These are phyloP conservation scores for Gonioctena quinquepunctata DNA, from an alignment of 1,140 invertebrate genomes.

Conservation along the genomic window DNA sequence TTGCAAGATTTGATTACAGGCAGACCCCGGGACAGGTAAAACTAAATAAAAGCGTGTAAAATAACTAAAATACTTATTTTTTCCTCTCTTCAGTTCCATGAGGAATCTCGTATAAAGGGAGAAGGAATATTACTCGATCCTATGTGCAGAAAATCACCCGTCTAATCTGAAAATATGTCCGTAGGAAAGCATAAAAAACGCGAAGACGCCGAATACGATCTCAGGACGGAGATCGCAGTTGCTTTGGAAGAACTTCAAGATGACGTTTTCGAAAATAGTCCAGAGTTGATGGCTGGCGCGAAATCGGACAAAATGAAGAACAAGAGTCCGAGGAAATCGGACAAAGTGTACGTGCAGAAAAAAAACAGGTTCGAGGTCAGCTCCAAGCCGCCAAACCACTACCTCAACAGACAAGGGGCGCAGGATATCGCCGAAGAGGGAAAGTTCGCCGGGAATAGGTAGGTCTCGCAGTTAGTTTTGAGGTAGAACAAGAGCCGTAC, in stretches of 20 bases:
- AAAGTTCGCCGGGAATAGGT: slow-evolving; percentile 32
- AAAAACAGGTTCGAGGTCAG: slow-evolving; percentile 50
- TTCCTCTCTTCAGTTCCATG: too few species aligned
- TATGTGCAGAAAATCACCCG: too few species aligned
- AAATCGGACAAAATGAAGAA: slow-evolving; percentile 42
- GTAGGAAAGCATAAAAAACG: slow-evolving; percentile 45
- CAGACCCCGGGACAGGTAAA: too few species aligned
- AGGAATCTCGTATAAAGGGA: too few species aligned
- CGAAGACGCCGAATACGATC: slow-evolving; percentile 49
- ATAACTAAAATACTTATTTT: too few species aligned
- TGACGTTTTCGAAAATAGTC: slow-evolving; percentile 52
- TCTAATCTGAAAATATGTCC: too few species aligned
- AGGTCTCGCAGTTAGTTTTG: background rate
- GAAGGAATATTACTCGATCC: too few species aligned
- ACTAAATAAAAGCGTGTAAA: too few species aligned
- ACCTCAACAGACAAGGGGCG: slow-evolving; percentile 32
- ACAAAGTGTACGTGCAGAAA: slow-evolving; percentile 52
- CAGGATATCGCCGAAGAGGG: slow-evolving; percentile 34
- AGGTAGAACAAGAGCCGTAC: too few species aligned
- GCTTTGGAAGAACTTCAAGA: slow-evolving; percentile 54
- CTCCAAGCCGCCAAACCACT: slow-evolving; percentile 13
- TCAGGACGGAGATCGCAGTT: slow-evolving; percentile 47
- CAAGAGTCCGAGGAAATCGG: slow-evolving; percentile 46
- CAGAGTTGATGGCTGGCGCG: slow-evolving; percentile 27
- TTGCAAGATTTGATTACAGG: too few species aligned